Percentiles rank a stretch among this genome's conserved stretches.
These are phyloP conservation scores for Aptenodytes forsteri DNA, from an alignment of 2,113 vertebrate species.

Conservation along the genomic window DNA sequence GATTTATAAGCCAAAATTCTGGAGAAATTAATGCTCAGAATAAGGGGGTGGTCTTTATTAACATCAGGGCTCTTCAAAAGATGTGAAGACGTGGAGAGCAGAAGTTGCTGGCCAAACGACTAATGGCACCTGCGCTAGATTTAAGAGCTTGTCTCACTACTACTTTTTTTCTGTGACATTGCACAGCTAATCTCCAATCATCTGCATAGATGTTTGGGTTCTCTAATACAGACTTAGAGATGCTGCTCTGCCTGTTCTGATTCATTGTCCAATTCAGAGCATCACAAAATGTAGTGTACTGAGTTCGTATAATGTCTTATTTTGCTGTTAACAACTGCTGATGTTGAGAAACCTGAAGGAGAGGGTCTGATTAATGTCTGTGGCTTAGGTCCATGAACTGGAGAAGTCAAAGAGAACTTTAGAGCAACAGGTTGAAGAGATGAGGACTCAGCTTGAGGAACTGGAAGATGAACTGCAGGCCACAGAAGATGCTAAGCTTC, in stretches of 20 bases:
- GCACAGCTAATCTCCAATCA: not conserved
- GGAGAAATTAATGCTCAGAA: not conserved
- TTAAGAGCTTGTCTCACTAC: not conserved
- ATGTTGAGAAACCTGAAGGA: not conserved
- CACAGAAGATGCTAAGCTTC: slow-evolving; percentile 94
- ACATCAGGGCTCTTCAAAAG: not conserved
- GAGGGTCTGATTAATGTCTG: not conserved
- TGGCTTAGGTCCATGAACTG: slow-evolving; percentile 88
- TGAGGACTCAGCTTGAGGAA: slow-evolving; percentile 96
- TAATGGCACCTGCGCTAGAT: not conserved
- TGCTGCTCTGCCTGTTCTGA: not conserved
- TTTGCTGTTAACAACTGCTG: not conserved
- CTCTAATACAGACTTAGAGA: not conserved
- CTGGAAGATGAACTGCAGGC: slow-evolving; percentile 97
- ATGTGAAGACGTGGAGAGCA: not conserved
- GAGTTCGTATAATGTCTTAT: not conserved
- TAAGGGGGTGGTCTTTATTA: not conserved
- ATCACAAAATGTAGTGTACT: not conserved
- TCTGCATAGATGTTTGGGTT: not conserved
- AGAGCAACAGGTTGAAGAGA: slow-evolving; percentile 97
- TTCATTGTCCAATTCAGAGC: not conserved
- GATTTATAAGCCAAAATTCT: not conserved
- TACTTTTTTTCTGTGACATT: not conserved
- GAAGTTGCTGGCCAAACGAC: not conserved
- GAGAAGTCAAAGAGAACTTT: slow-evolving; percentile 96